Evolutionary conservation across 2,888 invertebrate genomes (phyloP).

Genomic region (Netelia melanura): DNA sequence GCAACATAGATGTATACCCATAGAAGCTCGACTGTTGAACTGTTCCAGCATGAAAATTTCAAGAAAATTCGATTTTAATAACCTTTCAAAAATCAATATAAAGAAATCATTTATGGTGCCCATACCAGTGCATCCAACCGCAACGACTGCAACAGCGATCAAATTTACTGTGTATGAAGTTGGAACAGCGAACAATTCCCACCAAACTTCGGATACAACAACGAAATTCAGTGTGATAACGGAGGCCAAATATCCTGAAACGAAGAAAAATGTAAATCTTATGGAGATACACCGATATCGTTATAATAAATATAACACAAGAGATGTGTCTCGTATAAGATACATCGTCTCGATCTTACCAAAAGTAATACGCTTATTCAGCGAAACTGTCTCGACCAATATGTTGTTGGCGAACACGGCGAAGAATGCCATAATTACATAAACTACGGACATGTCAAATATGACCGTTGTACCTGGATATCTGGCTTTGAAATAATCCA

Average conservation of each 20-base stretch:
- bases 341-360: slow-evolving; percentile 85
- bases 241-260: slow-evolving; percentile 91
- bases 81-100: not conserved
- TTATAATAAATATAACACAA: not conserved
- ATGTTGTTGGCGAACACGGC: slow-evolving; percentile 95
- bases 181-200: slow-evolving; percentile 92
- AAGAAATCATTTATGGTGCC: not conserved
- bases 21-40: slow-evolving; percentile 98
- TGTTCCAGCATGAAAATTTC: slow-evolving; percentile 71
- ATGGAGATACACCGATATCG: too few relatives aligned
- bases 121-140: slow-evolving; percentile 93
- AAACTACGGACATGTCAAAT: slow-evolving; percentile 96
- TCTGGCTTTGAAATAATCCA: slow-evolving; percentile 95
- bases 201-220: slow-evolving; percentile 94
- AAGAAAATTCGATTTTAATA: slow-evolving; percentile 27
- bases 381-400: slow-evolving; percentile 92
- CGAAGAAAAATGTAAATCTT: not conserved
- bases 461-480: slow-evolving; percentile 95
- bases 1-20: slow-evolving; percentile 96
- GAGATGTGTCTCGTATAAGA: not conserved
- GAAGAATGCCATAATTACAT: slow-evolving; percentile 95
- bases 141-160: slow-evolving; percentile 93
- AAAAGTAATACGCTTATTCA: slow-evolving; percentile 94
- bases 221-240: slow-evolving; percentile 93
- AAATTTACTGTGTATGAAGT: slow-evolving; percentile 94